phyloP scores from a whole-genome alignment of 2,113 vertebrate species.

The Phyllopteryx taeniolatus region DNA sequence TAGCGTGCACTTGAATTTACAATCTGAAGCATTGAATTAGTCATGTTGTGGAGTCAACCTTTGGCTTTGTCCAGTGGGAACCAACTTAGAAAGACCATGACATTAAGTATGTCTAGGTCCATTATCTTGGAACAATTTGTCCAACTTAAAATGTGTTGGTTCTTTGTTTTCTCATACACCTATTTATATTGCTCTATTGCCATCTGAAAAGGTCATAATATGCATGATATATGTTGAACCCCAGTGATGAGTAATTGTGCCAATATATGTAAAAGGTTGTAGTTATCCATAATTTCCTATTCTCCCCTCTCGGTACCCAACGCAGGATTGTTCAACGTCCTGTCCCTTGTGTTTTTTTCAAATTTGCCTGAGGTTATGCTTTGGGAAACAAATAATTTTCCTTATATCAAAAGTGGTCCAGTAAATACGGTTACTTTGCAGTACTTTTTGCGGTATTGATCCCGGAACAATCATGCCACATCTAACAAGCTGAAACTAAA shows the following conservation, averaged over 20 bases:
- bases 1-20: slow-evolving; percentile 53
- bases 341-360: slow-evolving; percentile 12
- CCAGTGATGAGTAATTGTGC: slow-evolving; percentile 41
- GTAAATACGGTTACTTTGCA: not conserved
- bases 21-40: slow-evolving; percentile 61
- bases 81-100: slow-evolving; percentile 52
- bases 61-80: slow-evolving; percentile 52
- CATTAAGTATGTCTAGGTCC: slow-evolving; percentile 48
- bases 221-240: slow-evolving; percentile 37
- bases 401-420: not conserved
- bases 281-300: slow-evolving; percentile 22
- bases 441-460: slow-evolving; percentile 43
- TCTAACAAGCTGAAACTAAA: slow-evolving; percentile 37
- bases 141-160: slow-evolving; percentile 25
- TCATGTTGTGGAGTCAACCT: slow-evolving; percentile 45
- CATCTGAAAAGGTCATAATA: slow-evolving; percentile 52
- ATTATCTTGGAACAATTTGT: slow-evolving; percentile 49
- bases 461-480: slow-evolving; percentile 22
- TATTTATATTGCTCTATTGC: slow-evolving; percentile 31
- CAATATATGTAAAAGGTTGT: slow-evolving; percentile 26
- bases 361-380: slow-evolving; percentile 29
- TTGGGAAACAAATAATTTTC: slow-evolving; percentile 23
- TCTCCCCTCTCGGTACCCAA: slow-evolving; percentile 4
- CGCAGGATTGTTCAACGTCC: slow-evolving; percentile 13
- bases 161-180: slow-evolving; percentile 23